Base-by-base conservation (phyloP, 1,140 invertebrate genomes). In the Hypsibius dujardini region DNA sequence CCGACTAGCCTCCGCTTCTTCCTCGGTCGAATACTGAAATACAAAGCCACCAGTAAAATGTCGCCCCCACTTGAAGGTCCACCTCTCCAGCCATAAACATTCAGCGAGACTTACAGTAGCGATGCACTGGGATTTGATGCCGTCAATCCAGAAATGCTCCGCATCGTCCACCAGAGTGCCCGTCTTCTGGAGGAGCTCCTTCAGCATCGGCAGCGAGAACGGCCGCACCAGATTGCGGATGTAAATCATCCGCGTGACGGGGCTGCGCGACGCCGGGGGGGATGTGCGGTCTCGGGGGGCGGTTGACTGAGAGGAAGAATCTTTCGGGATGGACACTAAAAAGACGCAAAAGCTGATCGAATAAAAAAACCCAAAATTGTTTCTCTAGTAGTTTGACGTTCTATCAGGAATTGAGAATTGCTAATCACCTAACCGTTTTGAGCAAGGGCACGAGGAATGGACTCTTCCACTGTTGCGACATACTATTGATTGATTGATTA, bases 71-170 rank as follows among this genome's bases (percentile, higher is more conserved):
- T 46, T 47, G 73, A 46, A 28, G 7, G 1, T 47, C 12, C 1
- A 70, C 28, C 28, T 28, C 28, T 28, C 28, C 28, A 28, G 28
- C 28, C 28, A 28, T 28, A 28, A 28, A 28, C 28, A 28, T 28
- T 28, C 28, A 28, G 56, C 69, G 60, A 72, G 62, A 81, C 80
- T 79, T 78, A 87, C 86, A 79, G 84, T 85, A 46, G 90, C 92
- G 81, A 86, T 91, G 81, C 93, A 96, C 81, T 93, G 92, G 0
- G 92, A 95, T 79, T 98, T 97, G 74, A 97, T 95, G 79, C 87
- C 87, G 79, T 97, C 91, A 77, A 96, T 95, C 92, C 92, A 97
- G 83, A 97, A 96, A 1, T 67, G 62, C 12, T 74, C 73, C n/a
- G 89, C 87, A 79, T 88, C 88, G 70, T 92, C 89, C 45, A 85